Percentiles rank a stretch among this genome's conserved stretches.
Conservation (phyloP, 2,797 vertebrate genomes). For the Bucorvus abyssinicus region DNA sequence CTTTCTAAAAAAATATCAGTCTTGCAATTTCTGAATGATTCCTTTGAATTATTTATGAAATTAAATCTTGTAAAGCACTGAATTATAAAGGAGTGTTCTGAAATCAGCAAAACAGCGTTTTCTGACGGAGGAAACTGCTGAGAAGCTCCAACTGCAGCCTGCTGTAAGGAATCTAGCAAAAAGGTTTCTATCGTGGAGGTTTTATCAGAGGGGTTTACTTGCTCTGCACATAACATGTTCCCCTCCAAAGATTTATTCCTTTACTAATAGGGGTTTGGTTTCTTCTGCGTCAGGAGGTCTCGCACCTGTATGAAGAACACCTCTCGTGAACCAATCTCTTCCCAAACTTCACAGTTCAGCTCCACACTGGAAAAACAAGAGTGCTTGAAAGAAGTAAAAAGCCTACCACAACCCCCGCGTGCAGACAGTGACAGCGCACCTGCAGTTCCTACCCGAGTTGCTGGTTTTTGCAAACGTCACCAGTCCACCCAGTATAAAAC, state of each 20-base stretch:
- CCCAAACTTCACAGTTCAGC: neutral
- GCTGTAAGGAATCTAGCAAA: neutral
- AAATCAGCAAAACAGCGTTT: neutral
- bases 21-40: neutral
- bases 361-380: neutral
- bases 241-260: neutral
- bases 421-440: neutral
- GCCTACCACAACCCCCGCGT: accelerated
- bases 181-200: neutral
- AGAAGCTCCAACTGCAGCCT: neutral
- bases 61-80: neutral
- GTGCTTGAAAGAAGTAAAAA: neutral
- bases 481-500: neutral
- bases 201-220: neutral
- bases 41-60: neutral
- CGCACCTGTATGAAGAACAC: neutral
- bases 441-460: neutral
- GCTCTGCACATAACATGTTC: neutral
- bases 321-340: neutral
- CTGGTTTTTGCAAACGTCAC: neutral
- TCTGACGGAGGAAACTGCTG: neutral
- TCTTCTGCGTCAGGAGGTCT: neutral
- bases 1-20: neutral
- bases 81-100: neutral
- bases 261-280: neutral